Evolutionary conservation across 2,797 vertebrate species (phyloP).

Genomic region (Parauchenoglanis punctatus): DNA sequence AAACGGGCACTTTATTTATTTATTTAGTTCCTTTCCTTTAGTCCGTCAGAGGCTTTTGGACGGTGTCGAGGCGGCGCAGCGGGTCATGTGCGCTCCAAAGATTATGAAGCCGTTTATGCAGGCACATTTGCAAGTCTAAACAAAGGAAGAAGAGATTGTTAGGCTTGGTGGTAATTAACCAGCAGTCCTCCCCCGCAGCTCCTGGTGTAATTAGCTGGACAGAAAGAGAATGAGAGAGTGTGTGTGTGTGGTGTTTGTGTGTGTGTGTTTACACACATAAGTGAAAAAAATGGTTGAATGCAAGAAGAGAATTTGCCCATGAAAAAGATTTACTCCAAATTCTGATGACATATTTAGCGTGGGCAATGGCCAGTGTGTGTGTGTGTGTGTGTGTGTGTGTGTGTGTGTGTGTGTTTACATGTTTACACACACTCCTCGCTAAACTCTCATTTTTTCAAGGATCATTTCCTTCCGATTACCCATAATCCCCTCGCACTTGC

Average conservation of each 20-base stretch:
- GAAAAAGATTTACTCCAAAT: constrained; percentile 13
- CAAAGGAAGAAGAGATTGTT: constrained; percentile 45
- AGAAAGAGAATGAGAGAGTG: constrained; percentile 20
- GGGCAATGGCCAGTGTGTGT: background rate
- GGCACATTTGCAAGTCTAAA: constrained; percentile 50
- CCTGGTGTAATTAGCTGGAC: constrained; percentile 61
- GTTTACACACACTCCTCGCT: background rate
- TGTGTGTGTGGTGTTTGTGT: background rate
- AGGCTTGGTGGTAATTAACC: constrained; percentile 57
- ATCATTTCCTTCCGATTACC: background rate
- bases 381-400: background rate
- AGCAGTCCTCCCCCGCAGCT: constrained; percentile 45
- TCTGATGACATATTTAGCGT: constrained; percentile 17
- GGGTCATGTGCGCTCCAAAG: constrained; percentile 19
- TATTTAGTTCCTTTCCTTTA: constrained; percentile 21
- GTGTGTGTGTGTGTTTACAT: background rate
- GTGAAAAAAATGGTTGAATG: background rate
- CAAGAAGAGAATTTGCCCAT: constrained; percentile 5
- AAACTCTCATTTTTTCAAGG: background rate
- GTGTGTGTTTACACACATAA: constrained; percentile 12
- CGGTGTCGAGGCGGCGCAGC: background rate
- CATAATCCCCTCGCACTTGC: background rate
- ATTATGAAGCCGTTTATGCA: constrained; percentile 46
- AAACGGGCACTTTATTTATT: constrained; percentile 10
- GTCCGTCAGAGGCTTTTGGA: background rate